Evolutionary conservation across 2,888 invertebrate genomes (phyloP).

Genomic region (Diabrotica balteata): DNA sequence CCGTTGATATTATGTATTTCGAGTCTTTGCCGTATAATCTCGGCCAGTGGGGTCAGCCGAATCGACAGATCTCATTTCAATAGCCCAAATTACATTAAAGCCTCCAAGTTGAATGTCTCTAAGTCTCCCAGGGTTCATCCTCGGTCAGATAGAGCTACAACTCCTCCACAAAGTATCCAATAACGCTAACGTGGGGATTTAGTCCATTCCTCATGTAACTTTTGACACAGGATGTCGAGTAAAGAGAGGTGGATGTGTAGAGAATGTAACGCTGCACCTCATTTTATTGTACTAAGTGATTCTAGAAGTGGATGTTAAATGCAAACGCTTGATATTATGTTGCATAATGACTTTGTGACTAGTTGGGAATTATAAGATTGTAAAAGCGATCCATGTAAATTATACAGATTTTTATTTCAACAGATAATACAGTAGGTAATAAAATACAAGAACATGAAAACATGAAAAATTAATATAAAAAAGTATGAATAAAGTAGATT

Average conservation of each 20-base stretch:
- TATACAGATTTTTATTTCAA: too few relatives aligned
- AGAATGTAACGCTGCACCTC: neutral
- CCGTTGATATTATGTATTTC: slow-evolving; percentile 19
- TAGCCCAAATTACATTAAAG: slow-evolving; percentile 47
- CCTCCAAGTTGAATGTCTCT: slow-evolving; percentile 46
- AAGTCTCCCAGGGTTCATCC: slow-evolving; percentile 45
- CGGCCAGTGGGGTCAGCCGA: slow-evolving; percentile 27
- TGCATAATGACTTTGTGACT: too few relatives aligned
- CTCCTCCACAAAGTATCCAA: slow-evolving; percentile 49
- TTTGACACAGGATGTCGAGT: slow-evolving; percentile 20
- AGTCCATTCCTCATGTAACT: slow-evolving; percentile 34
- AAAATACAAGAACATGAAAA: too few relatives aligned
- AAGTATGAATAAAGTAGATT: too few relatives aligned
- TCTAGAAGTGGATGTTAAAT: too few relatives aligned
- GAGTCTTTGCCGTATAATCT: slow-evolving; percentile 22
- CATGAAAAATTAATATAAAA: too few relatives aligned
- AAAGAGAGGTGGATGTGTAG: slow-evolving; percentile 19
- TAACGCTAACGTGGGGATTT: slow-evolving; percentile 49
- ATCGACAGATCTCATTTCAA: slow-evolving; percentile 41
- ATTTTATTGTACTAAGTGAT: too few relatives aligned
- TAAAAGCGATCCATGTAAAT: too few relatives aligned
- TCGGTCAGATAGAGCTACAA: slow-evolving; percentile 47
- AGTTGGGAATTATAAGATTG: too few relatives aligned
- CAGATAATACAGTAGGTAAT: too few relatives aligned
- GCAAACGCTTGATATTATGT: too few relatives aligned